Conservation (phyloP, 2,888 invertebrate genomes). For the Torymus texanus region DNA sequence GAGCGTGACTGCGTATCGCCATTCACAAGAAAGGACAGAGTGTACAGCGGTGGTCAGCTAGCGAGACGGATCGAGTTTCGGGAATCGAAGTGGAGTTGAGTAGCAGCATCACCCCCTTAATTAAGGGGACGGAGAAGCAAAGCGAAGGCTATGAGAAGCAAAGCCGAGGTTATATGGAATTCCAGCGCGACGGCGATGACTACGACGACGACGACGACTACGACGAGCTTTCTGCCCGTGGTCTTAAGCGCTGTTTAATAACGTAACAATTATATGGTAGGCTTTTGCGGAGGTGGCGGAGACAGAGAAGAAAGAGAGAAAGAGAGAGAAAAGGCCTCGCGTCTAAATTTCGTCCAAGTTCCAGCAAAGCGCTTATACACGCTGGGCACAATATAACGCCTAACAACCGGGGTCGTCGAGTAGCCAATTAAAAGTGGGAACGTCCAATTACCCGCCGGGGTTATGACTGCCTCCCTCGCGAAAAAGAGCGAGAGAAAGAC, state of each 20-base stretch:
- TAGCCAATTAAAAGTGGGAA: constrained; percentile 72
- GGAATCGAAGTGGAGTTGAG: constrained; percentile 55
- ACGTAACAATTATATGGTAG: constrained; percentile 74
- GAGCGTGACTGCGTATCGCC: too few species aligned
- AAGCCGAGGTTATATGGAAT: constrained; percentile 51
- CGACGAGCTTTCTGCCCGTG: background rate
- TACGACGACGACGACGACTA: too few species aligned
- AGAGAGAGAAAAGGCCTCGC: background rate
- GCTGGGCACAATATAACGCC: constrained; percentile 69
- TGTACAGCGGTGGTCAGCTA: background rate
- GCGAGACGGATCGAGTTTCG: constrained; percentile 45
- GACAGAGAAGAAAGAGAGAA: background rate
- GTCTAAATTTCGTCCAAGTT: constrained; percentile 62
- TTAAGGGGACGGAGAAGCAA: constrained; percentile 13
- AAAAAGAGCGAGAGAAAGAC: constrained; percentile 8
- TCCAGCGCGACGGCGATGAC: too few species aligned
- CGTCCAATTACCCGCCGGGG: constrained; percentile 70
- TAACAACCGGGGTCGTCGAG: constrained; percentile 68
- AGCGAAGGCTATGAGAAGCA: constrained; percentile 48
- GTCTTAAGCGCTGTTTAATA: constrained; percentile 73
- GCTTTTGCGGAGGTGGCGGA: constrained; percentile 53
- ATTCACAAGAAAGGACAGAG: constrained; percentile 15
- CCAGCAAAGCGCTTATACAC: constrained; percentile 67
- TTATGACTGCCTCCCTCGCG: constrained; percentile 61
- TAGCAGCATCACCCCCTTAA: constrained; percentile 21